Conservation (phyloP, 2,888 invertebrate genomes). For the Eurois occulta region DNA sequence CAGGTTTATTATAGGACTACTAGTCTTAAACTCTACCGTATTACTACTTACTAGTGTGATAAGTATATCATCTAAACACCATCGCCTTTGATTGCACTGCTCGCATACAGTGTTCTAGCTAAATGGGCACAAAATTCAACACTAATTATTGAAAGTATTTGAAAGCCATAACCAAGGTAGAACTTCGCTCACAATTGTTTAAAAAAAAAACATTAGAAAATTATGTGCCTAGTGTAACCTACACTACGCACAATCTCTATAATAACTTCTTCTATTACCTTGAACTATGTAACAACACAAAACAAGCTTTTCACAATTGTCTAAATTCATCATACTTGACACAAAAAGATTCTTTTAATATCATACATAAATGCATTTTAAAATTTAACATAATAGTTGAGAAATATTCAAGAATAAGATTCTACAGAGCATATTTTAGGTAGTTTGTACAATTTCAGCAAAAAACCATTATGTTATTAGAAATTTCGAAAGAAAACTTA, state of each 20-base stretch:
- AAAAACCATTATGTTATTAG: too few relatives aligned
- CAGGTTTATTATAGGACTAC: background rate
- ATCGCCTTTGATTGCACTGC: background rate
- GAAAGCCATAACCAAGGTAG: background rate
- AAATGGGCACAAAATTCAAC: background rate
- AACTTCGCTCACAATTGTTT: background rate
- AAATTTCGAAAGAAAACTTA: background rate
- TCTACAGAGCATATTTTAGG: background rate
- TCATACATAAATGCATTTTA: background rate
- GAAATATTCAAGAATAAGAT: background rate
- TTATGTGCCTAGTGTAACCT: background rate
- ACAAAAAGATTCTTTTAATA: conserved; percentile 5
- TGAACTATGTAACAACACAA: conserved; percentile 7
- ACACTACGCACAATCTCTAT: background rate
- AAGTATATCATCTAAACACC: too few relatives aligned
- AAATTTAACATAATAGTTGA: conserved; percentile 20
- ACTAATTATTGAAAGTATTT: background rate
- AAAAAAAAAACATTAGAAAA: background rate
- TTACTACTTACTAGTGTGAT: background rate
- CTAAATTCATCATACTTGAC: conserved; percentile 39
- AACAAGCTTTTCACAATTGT: conserved; percentile 1
- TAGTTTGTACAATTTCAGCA: background rate
- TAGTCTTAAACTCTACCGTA: background rate
- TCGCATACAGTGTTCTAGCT: background rate
- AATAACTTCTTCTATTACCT: background rate